Evolutionary conservation across 2,113 vertebrate genomes (phyloP), one percentile per base, ranked within the genome.

Genomic region (Macquaria ambigua): DNA sequence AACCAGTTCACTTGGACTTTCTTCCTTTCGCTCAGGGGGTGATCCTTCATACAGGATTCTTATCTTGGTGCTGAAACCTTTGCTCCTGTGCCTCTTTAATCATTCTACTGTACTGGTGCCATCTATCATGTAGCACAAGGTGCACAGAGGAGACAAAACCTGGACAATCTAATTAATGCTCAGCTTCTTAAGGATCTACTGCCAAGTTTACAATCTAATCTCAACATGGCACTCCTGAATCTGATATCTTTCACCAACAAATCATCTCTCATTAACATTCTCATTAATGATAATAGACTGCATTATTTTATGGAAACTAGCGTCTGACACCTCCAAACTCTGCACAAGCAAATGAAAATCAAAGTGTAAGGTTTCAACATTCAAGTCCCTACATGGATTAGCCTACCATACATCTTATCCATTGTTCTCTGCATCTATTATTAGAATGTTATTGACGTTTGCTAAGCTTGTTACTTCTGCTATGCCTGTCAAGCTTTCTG

Each of bases 191-290:
- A 25, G 20, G 48, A 59, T 50, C 46, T 20, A 48, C 46, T 43
- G 69, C 88, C 59, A 86, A 79, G 21, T 72, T 75, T 25, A 75
- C 55, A 64, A 74, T 77, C 58, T 68, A 63, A 87, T 77, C 34
- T 59, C 50, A 56, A 53, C 3, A 59, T 58, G 20, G 52, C 59
- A 62, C 21, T 10, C 23, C 59, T 76, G n/a, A 66, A 66, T 0
- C 52, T 25, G 3, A 56, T 11, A 69, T 25, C 21, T 62, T 79
- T 85, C 25, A 41, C 75, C 79, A 39, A 74, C 46, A 83, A 82
- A 74, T 68, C 53, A 63, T 59, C 34, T 56, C 0, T 39, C 62
- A 25, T 41, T 41, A 39, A 25, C 46, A 43, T 39, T 64, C 1
- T 41, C 25, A 71, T 82, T 55, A 31, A 85, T 48, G 34, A 46